These are phyloP conservation scores for Pollenia griseotomentosa DNA, from an alignment of 2,888 invertebrate species.

Conservation along the genomic window DNA sequence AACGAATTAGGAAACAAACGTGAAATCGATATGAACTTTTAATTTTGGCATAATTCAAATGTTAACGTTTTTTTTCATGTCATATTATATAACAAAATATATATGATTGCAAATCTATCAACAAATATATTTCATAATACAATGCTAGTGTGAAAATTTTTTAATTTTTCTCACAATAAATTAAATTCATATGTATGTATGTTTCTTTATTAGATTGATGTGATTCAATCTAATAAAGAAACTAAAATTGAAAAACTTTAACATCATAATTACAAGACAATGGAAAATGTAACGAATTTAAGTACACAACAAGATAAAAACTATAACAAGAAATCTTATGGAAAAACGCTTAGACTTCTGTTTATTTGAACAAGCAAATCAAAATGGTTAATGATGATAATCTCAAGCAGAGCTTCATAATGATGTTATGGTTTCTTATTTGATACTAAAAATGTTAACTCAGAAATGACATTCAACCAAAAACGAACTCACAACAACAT, in stretches of 20 bases:
- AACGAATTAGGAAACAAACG: too few relatives aligned
- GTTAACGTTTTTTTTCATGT: too few relatives aligned
- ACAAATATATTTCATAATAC: conserved; percentile 16
- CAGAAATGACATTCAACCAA: conserved; percentile 34
- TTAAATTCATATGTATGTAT: not conserved
- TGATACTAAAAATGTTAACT: conserved; percentile 23
- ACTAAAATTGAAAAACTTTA: conserved; percentile 37
- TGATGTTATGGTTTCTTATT: conserved; percentile 59
- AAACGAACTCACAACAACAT: not conserved
- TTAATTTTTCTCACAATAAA: conserved; percentile 51
- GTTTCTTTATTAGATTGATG: too few relatives aligned
- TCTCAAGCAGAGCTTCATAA: conserved; percentile 13
- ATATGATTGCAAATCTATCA: not conserved
- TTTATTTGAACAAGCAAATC: conserved; percentile 40
- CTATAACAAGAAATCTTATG: not conserved
- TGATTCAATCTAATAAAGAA: conserved; percentile 36
- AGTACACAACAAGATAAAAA: conserved; percentile 25
- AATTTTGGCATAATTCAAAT: too few relatives aligned
- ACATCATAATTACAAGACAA: conserved; percentile 38
- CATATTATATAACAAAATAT: not conserved
- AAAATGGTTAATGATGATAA: conserved; percentile 40
- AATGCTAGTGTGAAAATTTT: conserved; percentile 15
- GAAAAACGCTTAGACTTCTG: conserved; percentile 29
- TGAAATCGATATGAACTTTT: too few relatives aligned
- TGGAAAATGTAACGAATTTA: conserved; percentile 19